Evolutionary conservation across 2,797 vertebrate species (phyloP), one percentile per base, ranked within the genome.

Genomic region (Amazonetta brasiliensis): DNA sequence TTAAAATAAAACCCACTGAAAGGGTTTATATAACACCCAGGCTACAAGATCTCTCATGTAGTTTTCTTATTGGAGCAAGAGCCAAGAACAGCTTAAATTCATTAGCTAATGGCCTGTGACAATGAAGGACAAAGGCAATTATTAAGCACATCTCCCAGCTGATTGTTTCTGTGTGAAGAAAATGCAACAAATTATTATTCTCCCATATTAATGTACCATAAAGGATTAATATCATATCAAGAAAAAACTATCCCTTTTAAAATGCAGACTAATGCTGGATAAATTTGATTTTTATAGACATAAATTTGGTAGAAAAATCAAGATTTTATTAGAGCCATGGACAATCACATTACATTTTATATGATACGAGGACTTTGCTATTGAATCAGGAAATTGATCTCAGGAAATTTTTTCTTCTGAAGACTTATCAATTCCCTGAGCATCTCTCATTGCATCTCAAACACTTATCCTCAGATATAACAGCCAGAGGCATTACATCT

Each of bases 271-370:
- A 97, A 89, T 89, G 78, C 89, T 55, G n/a, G 54, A 79, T 87
- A 96, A 95, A 97, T 97, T 91, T 95, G 83, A 96, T 97, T 96
- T 96, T 95, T 92, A 97, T 92, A 95, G 94, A 86, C 73, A 83
- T 93, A 87, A 90, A 84, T 89, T 78, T 84, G 41, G 77, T 69
- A 75, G 52, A 90, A 95, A 94, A 96, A 55, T 89, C 77, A 78
- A 91, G 84, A 94, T 97, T 92, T 95, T 95, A 89, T 97, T 96
- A 96, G 68, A 87, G 81, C 72, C 85, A 41, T 15, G 43, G 91
- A 95, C 82, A 97, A 97, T 96, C 79, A 86, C 73, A 93, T 97
- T 97, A 96, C n/a, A 16, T 91, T 97, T 87, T 80, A 62, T 83
- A 66, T 58, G 28, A 92, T 93, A 95, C 25, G 64, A 93, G 26